Percentiles rank a stretch among this genome's conserved stretches.
Conservation (phyloP, 2,797 vertebrate species). For the Carcharodon carcharias region DNA sequence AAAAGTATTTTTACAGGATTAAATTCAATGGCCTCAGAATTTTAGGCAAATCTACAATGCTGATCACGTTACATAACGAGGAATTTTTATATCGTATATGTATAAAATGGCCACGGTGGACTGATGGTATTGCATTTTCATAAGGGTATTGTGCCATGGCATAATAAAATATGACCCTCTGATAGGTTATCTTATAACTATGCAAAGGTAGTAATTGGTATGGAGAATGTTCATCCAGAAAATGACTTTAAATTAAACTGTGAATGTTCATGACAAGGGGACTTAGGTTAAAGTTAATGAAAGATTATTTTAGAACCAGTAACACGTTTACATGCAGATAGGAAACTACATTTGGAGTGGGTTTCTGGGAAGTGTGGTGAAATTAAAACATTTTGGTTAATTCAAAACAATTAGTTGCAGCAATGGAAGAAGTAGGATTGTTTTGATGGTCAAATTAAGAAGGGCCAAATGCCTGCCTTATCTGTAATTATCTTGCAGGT, state of each 20-base stretch:
- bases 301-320: not conserved
- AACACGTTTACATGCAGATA: not conserved
- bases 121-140: not conserved
- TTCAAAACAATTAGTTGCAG: not conserved
- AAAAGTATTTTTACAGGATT: not conserved
- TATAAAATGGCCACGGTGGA: not conserved
- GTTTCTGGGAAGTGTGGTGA: not conserved
- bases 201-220: not conserved
- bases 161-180: not conserved
- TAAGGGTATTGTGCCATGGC: not conserved
- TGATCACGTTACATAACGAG: not conserved
- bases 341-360: not conserved
- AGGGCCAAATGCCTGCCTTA: not conserved
- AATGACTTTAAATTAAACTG: not conserved
- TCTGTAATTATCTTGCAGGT: not conserved
- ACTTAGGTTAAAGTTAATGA: not conserved
- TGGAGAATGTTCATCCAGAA: not conserved
- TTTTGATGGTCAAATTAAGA: not conserved
- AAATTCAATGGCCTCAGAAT: not conserved
- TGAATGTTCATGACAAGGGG: not conserved
- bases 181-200: not conserved
- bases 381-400: not conserved
- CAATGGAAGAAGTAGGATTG: not conserved
- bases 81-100: not conserved
- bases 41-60: not conserved